Percentiles rank a stretch among this genome's conserved stretches.
These are phyloP conservation scores for Pipistrellus nathusii DNA, from an alignment of 2,797 vertebrate species.

Conservation along the genomic window DNA sequence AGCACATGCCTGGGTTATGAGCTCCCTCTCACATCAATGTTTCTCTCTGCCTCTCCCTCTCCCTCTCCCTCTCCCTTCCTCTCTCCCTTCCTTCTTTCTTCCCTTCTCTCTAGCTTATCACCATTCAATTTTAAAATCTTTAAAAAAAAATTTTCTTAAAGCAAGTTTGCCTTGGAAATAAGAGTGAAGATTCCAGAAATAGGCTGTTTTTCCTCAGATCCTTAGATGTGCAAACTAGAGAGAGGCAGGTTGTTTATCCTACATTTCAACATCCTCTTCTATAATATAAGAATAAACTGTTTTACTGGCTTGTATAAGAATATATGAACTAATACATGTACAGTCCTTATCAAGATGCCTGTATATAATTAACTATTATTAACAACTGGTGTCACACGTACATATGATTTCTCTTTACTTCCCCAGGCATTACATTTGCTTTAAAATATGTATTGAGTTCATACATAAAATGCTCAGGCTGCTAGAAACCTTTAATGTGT, in stretches of 20 bases:
- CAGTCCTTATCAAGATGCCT: not conserved
- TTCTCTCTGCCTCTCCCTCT: not conserved
- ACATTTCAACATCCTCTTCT: not conserved
- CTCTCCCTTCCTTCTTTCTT: not conserved
- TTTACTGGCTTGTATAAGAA: not conserved
- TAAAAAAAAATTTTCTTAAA: not conserved
- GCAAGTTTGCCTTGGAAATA: not conserved
- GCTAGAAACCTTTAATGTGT: slow-evolving; percentile 35
- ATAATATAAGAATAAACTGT: not conserved
- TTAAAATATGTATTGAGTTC: slow-evolving; percentile 28
- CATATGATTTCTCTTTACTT: slow-evolving; percentile 15
- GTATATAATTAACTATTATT: not conserved
- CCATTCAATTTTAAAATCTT: not conserved
- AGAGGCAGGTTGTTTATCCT: not conserved
- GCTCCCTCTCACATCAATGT: not conserved
- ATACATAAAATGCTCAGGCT: slow-evolving; percentile 36
- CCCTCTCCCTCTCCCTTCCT: not conserved
- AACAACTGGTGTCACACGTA: not conserved
- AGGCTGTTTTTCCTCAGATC: not conserved
- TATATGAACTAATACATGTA: not conserved
- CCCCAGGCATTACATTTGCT: not conserved
- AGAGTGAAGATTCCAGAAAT: not conserved
- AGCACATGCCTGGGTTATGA: too few species aligned
- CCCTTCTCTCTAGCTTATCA: not conserved
- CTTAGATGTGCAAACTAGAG: not conserved